phyloP scores from a whole-genome alignment of 2,797 vertebrate species.

The Schizopygopsis malacanthus region DNA sequence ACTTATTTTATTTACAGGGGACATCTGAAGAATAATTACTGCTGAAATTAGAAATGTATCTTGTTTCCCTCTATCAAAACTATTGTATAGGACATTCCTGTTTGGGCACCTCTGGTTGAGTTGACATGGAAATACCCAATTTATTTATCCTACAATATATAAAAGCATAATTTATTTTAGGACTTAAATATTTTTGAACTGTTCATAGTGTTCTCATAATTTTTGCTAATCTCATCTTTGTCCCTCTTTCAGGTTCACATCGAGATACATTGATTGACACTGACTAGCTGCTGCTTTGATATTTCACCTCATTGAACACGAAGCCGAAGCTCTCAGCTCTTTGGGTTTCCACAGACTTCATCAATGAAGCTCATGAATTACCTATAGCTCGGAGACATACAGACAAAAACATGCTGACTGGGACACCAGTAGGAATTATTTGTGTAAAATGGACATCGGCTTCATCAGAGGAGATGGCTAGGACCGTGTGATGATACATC shows the following conservation, averaged over 20 bases:
- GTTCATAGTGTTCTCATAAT: neutral
- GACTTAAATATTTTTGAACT: neutral
- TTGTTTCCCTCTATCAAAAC: too few relatives aligned
- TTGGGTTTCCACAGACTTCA: neutral
- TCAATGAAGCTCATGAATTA: neutral
- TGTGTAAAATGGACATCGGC: neutral
- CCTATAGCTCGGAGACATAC: neutral
- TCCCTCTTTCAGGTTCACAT: slow-evolving; percentile 89
- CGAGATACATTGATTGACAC: slow-evolving; percentile 89
- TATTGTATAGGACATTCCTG: too few relatives aligned
- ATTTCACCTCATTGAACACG: neutral
- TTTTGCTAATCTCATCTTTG: slow-evolving; percentile 13
- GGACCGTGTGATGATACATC: neutral
- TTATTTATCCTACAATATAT: neutral
- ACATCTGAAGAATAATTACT: too few relatives aligned
- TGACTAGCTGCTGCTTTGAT: neutral
- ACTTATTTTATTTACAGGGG: too few relatives aligned
- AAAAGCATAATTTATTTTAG: neutral
- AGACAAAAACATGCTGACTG: neutral
- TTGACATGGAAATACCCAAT: neutral
- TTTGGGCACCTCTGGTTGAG: neutral
- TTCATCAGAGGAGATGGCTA: neutral
- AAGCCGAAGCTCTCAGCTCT: neutral
- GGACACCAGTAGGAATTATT: neutral
- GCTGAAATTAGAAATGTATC: neutral